Percentiles rank a stretch among this genome's conserved stretches.
phyloP scores from a whole-genome alignment of 1,140 invertebrate species.

The Bombyx mori region ASM3026992v2 NC_085110.1:15963001-15963500 shows the following conservation, averaged over 20 bases:
- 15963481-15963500: no score
- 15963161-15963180: conserved; percentile 24
- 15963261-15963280: conserved; percentile 40
- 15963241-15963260: conserved; percentile 29
- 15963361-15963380: no score
- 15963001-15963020: no score
- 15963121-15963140: conserved; percentile 29
- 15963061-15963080: conserved; percentile 4
- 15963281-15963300: conserved; percentile 22
- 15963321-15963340: no score
- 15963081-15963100: neutral
- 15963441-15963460: no score
- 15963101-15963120: conserved; percentile 1
- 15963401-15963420: no score
- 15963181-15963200: conserved; percentile 23
- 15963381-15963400: no score
- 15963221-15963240: conserved; percentile 15
- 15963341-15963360: no score
- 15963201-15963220: conserved; percentile 39
- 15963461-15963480: no score
- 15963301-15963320: conserved; percentile 7
- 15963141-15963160: conserved; percentile 37
- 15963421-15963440: no score
- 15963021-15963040: no score
- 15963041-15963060: neutral